phyloP scores from a whole-genome alignment of 2,797 vertebrate species.

The Xenops minutus region DNA sequence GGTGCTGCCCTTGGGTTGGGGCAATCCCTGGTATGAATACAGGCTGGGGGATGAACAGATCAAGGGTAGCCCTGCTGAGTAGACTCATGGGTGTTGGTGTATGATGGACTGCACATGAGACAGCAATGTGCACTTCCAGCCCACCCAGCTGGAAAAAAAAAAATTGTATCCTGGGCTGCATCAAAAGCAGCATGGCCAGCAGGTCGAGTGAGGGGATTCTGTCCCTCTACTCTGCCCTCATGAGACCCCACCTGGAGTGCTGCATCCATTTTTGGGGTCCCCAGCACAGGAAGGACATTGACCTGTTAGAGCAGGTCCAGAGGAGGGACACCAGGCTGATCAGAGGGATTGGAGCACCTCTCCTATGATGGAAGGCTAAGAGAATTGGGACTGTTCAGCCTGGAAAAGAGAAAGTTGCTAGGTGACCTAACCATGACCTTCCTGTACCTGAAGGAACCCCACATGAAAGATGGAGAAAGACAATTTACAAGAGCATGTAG shows the following conservation, averaged over 20 bases:
- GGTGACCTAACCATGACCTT: not conserved
- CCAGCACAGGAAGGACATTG: not conserved
- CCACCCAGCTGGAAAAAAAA: not conserved
- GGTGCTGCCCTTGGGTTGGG: not conserved
- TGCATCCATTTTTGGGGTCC: not conserved
- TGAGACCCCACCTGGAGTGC: not conserved
- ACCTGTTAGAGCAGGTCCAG: rapidly evolving
- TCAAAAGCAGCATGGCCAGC: not conserved
- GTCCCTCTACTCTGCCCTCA: not conserved
- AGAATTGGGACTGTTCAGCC: not conserved
- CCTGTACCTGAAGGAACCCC: not conserved
- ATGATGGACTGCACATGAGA: not conserved
- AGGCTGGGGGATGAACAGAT: not conserved
- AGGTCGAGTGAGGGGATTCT: not conserved
- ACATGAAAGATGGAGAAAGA: not conserved
- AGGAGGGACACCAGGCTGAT: not conserved
- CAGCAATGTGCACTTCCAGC: no score
- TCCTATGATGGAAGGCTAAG: not conserved
- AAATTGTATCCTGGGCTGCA: not conserved
- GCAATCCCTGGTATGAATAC: not conserved
- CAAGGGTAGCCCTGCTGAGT: not conserved
- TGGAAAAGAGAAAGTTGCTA: not conserved
- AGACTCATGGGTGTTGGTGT: not conserved
- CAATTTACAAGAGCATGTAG: not conserved
- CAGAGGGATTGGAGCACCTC: not conserved